Evolutionary conservation across 2,113 vertebrate species (phyloP).

Genomic region (Mustelus asterias): DNA sequence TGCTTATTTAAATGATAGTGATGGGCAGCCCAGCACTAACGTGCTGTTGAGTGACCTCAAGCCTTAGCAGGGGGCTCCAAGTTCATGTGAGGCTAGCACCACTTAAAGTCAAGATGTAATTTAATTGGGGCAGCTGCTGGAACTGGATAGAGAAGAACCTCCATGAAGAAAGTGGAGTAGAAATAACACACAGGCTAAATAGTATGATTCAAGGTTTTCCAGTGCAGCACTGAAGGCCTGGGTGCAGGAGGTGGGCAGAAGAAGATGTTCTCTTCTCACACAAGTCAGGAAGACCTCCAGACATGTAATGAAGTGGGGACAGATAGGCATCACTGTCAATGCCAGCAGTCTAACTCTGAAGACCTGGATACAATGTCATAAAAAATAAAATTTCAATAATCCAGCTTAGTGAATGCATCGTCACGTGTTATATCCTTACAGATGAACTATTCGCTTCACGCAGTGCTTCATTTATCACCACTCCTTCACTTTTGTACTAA

Average conservation of each 20-base stretch:
- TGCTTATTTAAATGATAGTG: no score
- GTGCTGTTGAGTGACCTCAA: no score
- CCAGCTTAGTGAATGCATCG: neutral
- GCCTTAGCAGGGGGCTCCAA: no score
- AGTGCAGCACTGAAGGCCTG: neutral
- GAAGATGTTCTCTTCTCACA: neutral
- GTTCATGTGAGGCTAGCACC: no score
- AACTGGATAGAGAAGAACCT: neutral
- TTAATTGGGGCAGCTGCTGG: neutral
- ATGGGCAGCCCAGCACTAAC: no score
- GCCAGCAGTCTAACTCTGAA: neutral
- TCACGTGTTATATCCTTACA: neutral
- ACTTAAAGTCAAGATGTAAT: neutral
- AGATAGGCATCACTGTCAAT: neutral
- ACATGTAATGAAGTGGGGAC: neutral
- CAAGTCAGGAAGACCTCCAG: neutral
- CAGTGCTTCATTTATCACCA: neutral
- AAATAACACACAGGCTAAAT: neutral
- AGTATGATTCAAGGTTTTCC: neutral
- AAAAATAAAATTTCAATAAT: neutral
- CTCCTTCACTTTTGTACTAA: neutral
- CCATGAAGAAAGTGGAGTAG: neutral
- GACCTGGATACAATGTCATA: neutral
- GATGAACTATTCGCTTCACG: neutral
- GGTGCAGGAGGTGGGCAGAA: neutral